These are phyloP conservation scores for Bubalus kerabau DNA, from an alignment of 2,113 vertebrate genomes.

Conservation along the genomic window DNA sequence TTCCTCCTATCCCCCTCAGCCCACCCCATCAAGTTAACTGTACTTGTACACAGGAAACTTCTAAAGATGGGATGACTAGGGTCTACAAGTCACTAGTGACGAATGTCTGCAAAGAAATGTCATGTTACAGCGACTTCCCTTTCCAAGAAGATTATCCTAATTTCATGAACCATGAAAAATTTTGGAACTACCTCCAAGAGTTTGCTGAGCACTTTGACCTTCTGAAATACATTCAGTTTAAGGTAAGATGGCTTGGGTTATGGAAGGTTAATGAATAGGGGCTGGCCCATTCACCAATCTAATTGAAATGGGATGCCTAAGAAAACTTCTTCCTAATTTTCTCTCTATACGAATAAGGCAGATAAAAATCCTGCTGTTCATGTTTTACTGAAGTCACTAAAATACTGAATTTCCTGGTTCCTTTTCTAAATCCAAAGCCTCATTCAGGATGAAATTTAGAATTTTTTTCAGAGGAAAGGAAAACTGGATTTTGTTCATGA, in stretches of 20 bases:
- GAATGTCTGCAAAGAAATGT: constrained; percentile 95
- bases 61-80: constrained; percentile 69
- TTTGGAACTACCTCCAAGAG: constrained; percentile 86
- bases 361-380: background rate
- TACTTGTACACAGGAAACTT: constrained; percentile 79
- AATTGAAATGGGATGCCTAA: background rate
- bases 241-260: constrained; percentile 78
- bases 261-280: background rate
- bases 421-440: background rate
- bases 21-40: background rate
- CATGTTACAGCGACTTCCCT: constrained; percentile 93
- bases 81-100: constrained; percentile 88
- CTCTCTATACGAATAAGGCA: background rate
- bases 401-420: background rate
- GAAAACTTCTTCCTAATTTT: background rate
- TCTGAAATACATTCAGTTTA: constrained; percentile 83
- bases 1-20: background rate
- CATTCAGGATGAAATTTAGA: background rate
- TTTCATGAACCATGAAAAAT: constrained; percentile 83
- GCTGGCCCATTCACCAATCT: background rate
- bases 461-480: background rate
- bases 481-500: background rate
- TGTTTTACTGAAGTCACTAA: constrained; percentile 5
- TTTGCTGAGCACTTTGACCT: constrained; percentile 86
- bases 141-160: constrained; percentile 88